These are phyloP conservation scores for Notothenia rossii DNA, from an alignment of 2,113 vertebrate genomes.

Conservation along the genomic window DNA sequence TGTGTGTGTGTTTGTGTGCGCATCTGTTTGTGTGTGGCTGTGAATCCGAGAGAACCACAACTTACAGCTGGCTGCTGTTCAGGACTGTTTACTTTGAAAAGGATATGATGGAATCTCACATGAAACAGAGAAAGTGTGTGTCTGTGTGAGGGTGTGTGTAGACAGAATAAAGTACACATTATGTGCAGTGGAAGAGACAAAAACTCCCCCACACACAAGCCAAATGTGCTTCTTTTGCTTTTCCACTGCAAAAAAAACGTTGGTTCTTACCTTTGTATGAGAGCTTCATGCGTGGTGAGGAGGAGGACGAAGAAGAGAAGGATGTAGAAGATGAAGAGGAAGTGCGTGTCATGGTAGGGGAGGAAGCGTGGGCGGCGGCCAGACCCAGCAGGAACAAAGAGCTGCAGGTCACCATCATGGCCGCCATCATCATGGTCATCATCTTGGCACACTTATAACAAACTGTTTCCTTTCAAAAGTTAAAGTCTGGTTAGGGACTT, in stretches of 20 bases:
- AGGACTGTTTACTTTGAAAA: slow-evolving; percentile 58
- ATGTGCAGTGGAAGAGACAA: neutral
- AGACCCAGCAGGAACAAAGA: slow-evolving; percentile 77
- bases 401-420: slow-evolving; percentile 75
- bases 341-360: slow-evolving; percentile 51
- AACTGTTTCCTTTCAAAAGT: slow-evolving; percentile 13
- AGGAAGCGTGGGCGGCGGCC: slow-evolving; percentile 70
- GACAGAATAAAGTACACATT: neutral
- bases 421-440: slow-evolving; percentile 80
- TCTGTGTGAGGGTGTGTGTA: neutral
- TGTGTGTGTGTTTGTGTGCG: slow-evolving; percentile 18
- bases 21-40: slow-evolving; percentile 24
- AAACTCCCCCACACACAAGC: neutral
- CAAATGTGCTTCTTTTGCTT: neutral
- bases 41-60: slow-evolving; percentile 56
- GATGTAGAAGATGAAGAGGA: slow-evolving; percentile 57
- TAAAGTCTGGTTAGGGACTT: neutral
- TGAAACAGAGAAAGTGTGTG: slow-evolving; percentile 17
- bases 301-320: slow-evolving; percentile 64
- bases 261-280: slow-evolving; percentile 81
- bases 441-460: slow-evolving; percentile 40
- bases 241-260: slow-evolving; percentile 5
- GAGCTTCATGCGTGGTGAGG: slow-evolving; percentile 83
- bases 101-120: slow-evolving; percentile 30
- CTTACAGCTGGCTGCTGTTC: slow-evolving; percentile 59